Evolutionary conservation across 1,140 invertebrate genomes (phyloP).

Genomic region (Aphaenogaster rudis): DNA sequence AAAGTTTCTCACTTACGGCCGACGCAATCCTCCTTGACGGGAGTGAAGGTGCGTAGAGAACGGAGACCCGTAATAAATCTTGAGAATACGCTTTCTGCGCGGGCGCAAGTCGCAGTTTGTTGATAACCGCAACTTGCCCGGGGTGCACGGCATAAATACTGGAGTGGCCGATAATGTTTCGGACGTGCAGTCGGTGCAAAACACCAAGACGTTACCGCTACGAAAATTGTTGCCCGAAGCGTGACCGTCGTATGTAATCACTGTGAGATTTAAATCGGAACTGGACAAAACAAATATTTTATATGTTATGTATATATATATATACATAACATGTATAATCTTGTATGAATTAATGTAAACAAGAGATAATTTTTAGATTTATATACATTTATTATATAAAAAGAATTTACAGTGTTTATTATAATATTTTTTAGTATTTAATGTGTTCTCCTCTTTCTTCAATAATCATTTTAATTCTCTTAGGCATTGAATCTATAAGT

Average conservation of each 20-base stretch:
- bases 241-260: not conserved
- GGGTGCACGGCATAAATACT: constrained; percentile 24
- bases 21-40: constrained; percentile 4
- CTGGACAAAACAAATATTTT: not conserved
- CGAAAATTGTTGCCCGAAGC: constrained; percentile 29
- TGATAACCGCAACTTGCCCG: constrained; percentile 28
- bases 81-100: constrained; percentile 6
- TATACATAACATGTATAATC: too few species aligned
- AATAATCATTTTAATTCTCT: too few species aligned
- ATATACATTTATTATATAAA: too few species aligned
- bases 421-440: too few species aligned
- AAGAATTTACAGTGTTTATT: too few species aligned
- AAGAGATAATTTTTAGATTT: too few species aligned
- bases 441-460: too few species aligned
- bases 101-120: constrained; percentile 25
- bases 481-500: too few species aligned
- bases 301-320: not conserved
- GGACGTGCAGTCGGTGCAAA: constrained; percentile 61
- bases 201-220: constrained; percentile 29
- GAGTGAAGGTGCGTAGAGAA: constrained; percentile 26
- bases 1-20: constrained; percentile 28
- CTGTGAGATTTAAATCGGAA: constrained; percentile 11
- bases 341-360: too few species aligned
- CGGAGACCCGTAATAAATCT: constrained; percentile 43
- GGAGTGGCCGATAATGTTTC: constrained; percentile 57